These are phyloP conservation scores for Pollenia labialis DNA, from an alignment of 2,888 invertebrate species.

Conservation along the genomic window DNA sequence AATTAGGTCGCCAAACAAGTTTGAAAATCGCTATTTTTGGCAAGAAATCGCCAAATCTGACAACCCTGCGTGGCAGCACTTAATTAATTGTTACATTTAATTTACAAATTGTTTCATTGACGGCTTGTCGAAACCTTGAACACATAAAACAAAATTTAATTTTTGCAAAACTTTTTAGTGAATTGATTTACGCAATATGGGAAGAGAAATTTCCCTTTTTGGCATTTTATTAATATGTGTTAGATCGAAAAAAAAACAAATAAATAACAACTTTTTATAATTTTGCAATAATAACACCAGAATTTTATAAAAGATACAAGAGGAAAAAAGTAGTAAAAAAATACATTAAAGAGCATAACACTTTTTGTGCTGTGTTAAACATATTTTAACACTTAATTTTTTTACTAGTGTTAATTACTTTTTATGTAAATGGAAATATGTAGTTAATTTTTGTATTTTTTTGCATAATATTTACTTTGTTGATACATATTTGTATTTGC, in stretches of 20 bases:
- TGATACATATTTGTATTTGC: background rate
- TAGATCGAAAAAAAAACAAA: too few species aligned
- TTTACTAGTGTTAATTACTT: slow-evolving; percentile 12
- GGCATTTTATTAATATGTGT: background rate
- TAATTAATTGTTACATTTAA: slow-evolving; percentile 46
- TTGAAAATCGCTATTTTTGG: too few species aligned
- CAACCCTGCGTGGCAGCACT: background rate
- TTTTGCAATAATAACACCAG: background rate
- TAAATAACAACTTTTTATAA: background rate
- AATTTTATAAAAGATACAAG: background rate
- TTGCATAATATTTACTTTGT: background rate
- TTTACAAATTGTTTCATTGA: background rate
- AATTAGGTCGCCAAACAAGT: too few species aligned
- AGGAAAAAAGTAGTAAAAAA: background rate
- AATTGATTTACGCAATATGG: slow-evolving; percentile 8
- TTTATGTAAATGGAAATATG: slow-evolving; percentile 25
- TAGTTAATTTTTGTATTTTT: background rate
- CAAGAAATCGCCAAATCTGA: too few species aligned
- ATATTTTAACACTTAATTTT: background rate
- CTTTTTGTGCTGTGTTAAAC: background rate
- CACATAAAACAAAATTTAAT: background rate
- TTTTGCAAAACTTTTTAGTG: background rate
- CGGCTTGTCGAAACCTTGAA: too few species aligned
- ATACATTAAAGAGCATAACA: background rate
- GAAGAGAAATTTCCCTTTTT: background rate